Conservation (phyloP, 2,888 invertebrate species). For the Sturmia bella region DNA sequence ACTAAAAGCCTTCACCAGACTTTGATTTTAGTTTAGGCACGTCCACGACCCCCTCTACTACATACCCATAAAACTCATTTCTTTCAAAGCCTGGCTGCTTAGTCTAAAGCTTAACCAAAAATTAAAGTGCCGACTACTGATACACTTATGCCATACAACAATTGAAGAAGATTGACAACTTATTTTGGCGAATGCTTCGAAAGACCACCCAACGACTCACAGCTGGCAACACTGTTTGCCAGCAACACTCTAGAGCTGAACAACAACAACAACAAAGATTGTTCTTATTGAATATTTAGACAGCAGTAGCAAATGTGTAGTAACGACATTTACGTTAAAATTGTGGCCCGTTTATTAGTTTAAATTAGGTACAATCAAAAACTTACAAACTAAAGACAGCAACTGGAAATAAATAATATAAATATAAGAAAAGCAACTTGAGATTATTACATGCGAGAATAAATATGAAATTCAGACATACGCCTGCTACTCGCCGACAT, state of each 20-base stretch:
- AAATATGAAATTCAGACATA: slow-evolving; percentile 13
- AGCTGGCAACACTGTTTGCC: no score
- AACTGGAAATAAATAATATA: slow-evolving; percentile 35
- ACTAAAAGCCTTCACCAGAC: no score
- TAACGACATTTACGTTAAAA: slow-evolving; percentile 11
- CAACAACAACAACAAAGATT: background rate
- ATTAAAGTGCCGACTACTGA: no score
- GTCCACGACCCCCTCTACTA: no score
- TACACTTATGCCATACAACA: no score
- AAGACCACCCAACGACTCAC: no score
- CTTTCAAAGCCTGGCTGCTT: no score
- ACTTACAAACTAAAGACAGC: slow-evolving; percentile 39
- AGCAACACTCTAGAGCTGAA: slow-evolving; percentile 18
- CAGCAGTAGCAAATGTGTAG: slow-evolving; percentile 15
- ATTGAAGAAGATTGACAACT: no score
- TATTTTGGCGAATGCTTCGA: no score
- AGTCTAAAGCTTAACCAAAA: no score
- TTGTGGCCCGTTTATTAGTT: slow-evolving; percentile 57
- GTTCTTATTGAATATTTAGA: slow-evolving; percentile 19
- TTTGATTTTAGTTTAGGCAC: no score
- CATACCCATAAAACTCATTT: no score
- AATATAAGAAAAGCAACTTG: slow-evolving; percentile 24
- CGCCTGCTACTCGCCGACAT: background rate
- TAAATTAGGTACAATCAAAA: slow-evolving; percentile 54
- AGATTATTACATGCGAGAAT: background rate